Conservation (phyloP, 2,113 vertebrate species). For the Percina caprodes region DNA sequence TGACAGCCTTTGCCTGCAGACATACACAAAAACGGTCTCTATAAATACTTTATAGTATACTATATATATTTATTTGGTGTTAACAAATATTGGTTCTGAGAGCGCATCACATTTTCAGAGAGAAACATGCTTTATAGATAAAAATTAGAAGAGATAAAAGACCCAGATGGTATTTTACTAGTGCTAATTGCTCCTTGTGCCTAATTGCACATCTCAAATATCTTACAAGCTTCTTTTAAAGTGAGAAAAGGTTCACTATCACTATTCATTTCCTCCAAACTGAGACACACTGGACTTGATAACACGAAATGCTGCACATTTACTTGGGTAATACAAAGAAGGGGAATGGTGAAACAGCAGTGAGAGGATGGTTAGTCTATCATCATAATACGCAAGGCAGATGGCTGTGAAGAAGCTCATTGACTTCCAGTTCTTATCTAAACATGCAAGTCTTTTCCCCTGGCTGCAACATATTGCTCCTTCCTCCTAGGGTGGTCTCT, state of each 20-base stretch:
- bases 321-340: neutral
- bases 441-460: slow-evolving; percentile 22
- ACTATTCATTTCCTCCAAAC: slow-evolving; percentile 19
- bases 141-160: slow-evolving; percentile 15
- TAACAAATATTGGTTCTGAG: slow-evolving; percentile 9
- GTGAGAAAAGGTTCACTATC: neutral
- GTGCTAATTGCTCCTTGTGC: slow-evolving; percentile 11
- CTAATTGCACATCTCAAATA: slow-evolving; percentile 25
- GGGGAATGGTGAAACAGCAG: neutral
- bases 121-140: neutral
- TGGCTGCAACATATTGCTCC: slow-evolving; percentile 29
- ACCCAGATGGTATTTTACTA: slow-evolving; percentile 28
- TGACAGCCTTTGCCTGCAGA: neutral
- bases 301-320: slow-evolving; percentile 6
- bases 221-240: slow-evolving; percentile 21
- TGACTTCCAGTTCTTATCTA: slow-evolving; percentile 54
- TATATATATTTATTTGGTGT: neutral
- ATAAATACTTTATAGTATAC: too few relatives aligned
- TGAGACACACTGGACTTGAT: slow-evolving; percentile 30
- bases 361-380: neutral
- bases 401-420: slow-evolving; percentile 49
- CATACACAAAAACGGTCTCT: neutral
- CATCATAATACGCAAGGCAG: slow-evolving; percentile 32
- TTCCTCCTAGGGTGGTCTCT: slow-evolving; percentile 41
- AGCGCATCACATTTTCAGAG: neutral